These are phyloP conservation scores for Pterocles burchelli DNA, from an alignment of 2,113 vertebrate genomes.

Conservation along the genomic window DNA sequence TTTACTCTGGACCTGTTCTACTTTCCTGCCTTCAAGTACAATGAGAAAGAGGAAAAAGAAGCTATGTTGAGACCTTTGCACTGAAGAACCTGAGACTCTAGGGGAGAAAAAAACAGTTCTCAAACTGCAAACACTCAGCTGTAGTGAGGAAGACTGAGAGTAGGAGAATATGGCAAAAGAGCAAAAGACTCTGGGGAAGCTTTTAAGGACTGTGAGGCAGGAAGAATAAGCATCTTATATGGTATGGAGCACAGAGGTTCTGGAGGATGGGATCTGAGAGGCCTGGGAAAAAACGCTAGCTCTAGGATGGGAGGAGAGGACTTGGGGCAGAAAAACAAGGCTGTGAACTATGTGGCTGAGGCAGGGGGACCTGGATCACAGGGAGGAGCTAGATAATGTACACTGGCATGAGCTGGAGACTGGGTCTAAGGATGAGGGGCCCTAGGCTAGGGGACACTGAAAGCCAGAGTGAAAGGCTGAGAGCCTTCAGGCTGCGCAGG, in stretches of 20 bases:
- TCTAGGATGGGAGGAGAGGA: neutral
- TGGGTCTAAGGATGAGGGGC: neutral
- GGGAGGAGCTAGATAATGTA: neutral
- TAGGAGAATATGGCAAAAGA: neutral
- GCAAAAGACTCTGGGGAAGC: neutral
- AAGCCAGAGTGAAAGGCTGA: neutral
- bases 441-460: neutral
- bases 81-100: neutral
- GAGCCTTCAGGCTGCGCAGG: neutral
- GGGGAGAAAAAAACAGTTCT: neutral
- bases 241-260: neutral
- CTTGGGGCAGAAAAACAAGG: neutral
- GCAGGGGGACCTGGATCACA: rapidly evolving
- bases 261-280: neutral
- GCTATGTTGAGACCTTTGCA: neutral
- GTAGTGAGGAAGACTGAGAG: neutral
- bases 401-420: neutral
- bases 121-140: neutral
- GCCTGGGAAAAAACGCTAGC: neutral
- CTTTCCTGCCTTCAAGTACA: neutral
- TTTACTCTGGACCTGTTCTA: neutral
- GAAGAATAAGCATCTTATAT: neutral
- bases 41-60: neutral
- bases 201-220: neutral
- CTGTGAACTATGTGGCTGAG: neutral